Percentiles rank a stretch among this genome's conserved stretches.
These are phyloP conservation scores for Bellardia pandia DNA, from an alignment of 2,888 invertebrate species.

Conservation along the genomic window DNA sequence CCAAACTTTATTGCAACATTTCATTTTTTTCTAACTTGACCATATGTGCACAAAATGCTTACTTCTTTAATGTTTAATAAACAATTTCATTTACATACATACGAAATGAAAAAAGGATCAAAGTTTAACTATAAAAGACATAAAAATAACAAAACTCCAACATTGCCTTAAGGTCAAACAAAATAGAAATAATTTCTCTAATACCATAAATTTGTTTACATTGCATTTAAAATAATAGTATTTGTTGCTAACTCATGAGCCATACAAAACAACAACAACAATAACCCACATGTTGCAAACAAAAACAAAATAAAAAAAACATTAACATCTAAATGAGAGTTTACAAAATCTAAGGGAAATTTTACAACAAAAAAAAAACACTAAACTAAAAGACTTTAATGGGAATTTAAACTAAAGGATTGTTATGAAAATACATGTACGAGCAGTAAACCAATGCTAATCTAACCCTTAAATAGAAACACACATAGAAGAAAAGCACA, in stretches of 20 bases:
- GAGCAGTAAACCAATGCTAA: slow-evolving; percentile 13
- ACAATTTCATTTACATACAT: background rate
- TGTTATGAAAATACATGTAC: slow-evolving; percentile 11
- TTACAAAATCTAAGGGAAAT: slow-evolving; percentile 48
- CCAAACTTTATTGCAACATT: no score
- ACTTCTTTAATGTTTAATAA: slow-evolving; percentile 20
- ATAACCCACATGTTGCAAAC: slow-evolving; percentile 52
- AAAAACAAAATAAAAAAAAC: slow-evolving; percentile 15
- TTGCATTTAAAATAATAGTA: slow-evolving; percentile 53
- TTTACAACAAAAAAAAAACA: slow-evolving; percentile 20
- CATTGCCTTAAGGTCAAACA: slow-evolving; percentile 52
- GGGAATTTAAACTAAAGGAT: slow-evolving; percentile 53
- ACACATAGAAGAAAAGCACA: slow-evolving; percentile 8
- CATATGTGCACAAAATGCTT: slow-evolving; percentile 38
- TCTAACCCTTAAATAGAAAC: slow-evolving; percentile 37
- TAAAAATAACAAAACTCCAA: slow-evolving; percentile 45
- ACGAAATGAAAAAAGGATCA: slow-evolving; percentile 52
- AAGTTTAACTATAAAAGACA: slow-evolving; percentile 49
- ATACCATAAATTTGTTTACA: slow-evolving; percentile 67
- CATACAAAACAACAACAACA: slow-evolving; percentile 28
- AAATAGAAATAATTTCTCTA: slow-evolving; percentile 59
- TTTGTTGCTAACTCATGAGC: slow-evolving; percentile 33
- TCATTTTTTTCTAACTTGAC: background rate
- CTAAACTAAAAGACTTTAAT: slow-evolving; percentile 54
- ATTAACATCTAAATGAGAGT: slow-evolving; percentile 67